These are phyloP conservation scores for Ariopsis seemanni DNA, from an alignment of 2,113 vertebrate species.

Conservation along the genomic window DNA sequence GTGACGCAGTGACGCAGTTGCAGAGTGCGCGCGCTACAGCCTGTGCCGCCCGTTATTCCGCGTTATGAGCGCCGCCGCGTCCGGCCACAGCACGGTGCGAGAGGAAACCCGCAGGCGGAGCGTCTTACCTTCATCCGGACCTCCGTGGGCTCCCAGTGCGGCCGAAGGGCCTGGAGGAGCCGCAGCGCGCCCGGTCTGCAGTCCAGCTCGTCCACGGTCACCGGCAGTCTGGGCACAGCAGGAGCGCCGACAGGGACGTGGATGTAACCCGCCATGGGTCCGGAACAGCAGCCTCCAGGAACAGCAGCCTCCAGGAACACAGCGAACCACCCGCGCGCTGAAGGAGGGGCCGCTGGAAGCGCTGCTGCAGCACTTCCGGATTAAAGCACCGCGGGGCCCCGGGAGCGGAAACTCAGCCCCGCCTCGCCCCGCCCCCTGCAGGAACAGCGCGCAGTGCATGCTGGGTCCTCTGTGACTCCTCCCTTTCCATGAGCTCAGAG, in stretches of 20 bases:
- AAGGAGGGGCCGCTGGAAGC: not conserved
- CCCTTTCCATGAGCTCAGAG: not conserved
- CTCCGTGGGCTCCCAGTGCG: constrained; percentile 74
- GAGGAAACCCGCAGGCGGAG: not conserved
- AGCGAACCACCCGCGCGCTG: no score
- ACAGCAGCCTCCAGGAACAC: no score
- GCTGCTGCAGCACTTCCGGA: not conserved
- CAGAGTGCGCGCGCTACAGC: no score
- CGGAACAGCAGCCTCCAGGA: not conserved
- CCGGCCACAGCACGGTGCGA: no score
- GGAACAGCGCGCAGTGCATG: constrained; percentile 56
- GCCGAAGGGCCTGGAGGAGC: constrained; percentile 73
- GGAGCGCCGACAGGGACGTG: constrained; percentile 77
- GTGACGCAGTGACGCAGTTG: no score
- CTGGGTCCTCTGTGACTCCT: constrained; percentile 46
- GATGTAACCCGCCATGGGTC: constrained; percentile 76
- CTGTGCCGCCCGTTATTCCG: no score
- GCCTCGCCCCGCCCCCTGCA: constrained; percentile 6
- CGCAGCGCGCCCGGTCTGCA: constrained; percentile 69
- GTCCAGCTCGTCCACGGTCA: constrained; percentile 74
- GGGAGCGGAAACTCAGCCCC: not conserved
- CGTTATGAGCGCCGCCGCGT: no score
- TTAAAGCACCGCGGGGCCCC: no score
- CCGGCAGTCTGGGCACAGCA: constrained; percentile 73
- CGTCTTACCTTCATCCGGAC: constrained; percentile 76